These are phyloP conservation scores for Prochilodus magdalenae DNA, from an alignment of 2,113 vertebrate species.

Conservation along the genomic window DNA sequence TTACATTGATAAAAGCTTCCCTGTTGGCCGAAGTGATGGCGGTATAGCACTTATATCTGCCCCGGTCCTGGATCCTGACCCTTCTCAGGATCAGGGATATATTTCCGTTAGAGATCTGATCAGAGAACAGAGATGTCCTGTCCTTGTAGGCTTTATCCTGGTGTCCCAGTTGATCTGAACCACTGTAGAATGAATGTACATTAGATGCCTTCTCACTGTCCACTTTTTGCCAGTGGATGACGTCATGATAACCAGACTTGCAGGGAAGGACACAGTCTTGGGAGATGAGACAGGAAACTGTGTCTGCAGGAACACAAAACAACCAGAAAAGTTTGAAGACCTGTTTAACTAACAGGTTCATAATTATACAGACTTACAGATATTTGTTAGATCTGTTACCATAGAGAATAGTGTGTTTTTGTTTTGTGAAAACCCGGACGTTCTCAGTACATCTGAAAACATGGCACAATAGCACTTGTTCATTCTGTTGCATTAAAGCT, in stretches of 20 bases:
- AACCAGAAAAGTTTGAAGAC: no score
- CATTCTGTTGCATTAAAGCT: no score
- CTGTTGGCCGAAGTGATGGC: slow-evolving; percentile 21
- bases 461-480: no score
- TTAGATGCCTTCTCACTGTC: rapidly evolving
- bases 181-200: slow-evolving; percentile 70
- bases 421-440: no score
- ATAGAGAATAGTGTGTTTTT: no score
- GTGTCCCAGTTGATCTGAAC: slow-evolving; percentile 32
- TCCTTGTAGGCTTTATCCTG: slow-evolving; percentile 60
- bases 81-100: slow-evolving; percentile 69
- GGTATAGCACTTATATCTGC: slow-evolving; percentile 72
- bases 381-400: no score
- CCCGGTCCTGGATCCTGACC: slow-evolving; percentile 59
- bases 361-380: no score
- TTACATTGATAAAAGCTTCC: slow-evolving; percentile 46
- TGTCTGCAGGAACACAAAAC: neutral
- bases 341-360: no score
- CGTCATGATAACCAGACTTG: slow-evolving; percentile 32
- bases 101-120: slow-evolving; percentile 69
- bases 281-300: slow-evolving; percentile 50
- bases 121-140: slow-evolving; percentile 68
- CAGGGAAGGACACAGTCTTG: slow-evolving; percentile 72
- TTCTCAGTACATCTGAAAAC: no score
- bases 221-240: slow-evolving; percentile 76